Conservation (phyloP, 2,797 vertebrate genomes). For the Artibeus jamaicensis region DNA sequence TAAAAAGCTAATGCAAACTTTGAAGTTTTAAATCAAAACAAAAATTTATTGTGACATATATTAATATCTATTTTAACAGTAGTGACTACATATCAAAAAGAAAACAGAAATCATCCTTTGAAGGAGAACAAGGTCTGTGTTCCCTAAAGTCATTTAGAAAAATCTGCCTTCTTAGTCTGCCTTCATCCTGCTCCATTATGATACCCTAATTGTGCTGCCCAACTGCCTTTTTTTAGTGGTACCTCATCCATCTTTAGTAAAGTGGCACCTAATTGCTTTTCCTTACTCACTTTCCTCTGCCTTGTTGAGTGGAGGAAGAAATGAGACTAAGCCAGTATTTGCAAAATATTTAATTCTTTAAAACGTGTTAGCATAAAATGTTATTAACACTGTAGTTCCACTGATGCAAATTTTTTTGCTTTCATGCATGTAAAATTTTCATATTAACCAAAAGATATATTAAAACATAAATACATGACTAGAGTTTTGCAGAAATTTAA, state of each 20-base stretch:
- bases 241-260: not conserved
- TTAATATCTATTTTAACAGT: not conserved
- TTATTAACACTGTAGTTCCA: not conserved
- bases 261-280: not conserved
- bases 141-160: not conserved
- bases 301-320: not conserved
- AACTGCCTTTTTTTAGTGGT: too few relatives aligned
- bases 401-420: not conserved
- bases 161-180: not conserved
- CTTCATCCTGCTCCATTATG: not conserved
- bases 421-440: not conserved
- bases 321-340: not conserved
- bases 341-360: not conserved
- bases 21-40: not conserved
- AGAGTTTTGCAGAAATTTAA: not conserved
- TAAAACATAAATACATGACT: not conserved
- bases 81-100: not conserved
- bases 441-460: not conserved
- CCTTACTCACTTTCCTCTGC: not conserved
- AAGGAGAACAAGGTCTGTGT: not conserved
- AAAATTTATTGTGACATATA: not conserved
- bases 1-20: not conserved
- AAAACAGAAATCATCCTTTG: not conserved
- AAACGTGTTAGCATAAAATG: not conserved
- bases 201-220: not conserved